Conservation (phyloP, 2,888 invertebrate genomes). For the Drosophila anceps region DNA sequence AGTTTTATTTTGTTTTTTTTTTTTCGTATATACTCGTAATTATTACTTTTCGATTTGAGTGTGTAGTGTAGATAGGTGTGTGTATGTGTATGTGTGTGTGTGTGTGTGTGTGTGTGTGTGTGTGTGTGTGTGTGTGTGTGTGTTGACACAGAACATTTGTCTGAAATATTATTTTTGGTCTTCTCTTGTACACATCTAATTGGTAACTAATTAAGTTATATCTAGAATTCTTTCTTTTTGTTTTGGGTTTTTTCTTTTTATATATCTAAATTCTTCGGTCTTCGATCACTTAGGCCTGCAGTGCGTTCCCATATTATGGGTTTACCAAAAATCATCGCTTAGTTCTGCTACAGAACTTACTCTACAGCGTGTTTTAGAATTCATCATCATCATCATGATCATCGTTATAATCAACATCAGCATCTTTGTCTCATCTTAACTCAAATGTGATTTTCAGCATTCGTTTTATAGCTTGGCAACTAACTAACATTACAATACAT, state of each 20-base stretch:
- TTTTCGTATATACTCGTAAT: slow-evolving; percentile 56
- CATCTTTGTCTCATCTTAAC: slow-evolving; percentile 28
- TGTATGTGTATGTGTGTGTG: slow-evolving; percentile 12
- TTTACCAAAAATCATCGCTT: slow-evolving; percentile 55
- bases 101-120: not conserved
- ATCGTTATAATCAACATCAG: slow-evolving; percentile 17
- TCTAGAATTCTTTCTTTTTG: slow-evolving; percentile 29
- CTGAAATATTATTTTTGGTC: slow-evolving; percentile 75
- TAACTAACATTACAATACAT: slow-evolving; percentile 64
- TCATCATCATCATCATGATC: slow-evolving; percentile 51
- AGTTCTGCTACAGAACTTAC: slow-evolving; percentile 76
- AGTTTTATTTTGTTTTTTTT: slow-evolving; percentile 12
- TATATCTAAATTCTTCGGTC: slow-evolving; percentile 66
- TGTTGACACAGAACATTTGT: slow-evolving; percentile 61
- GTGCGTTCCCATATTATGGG: slow-evolving; percentile 77
- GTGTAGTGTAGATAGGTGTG: slow-evolving; percentile 13
- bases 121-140: slow-evolving; percentile 21
- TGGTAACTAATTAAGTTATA: slow-evolving; percentile 62
- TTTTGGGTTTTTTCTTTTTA: slow-evolving; percentile 30
- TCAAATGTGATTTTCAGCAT: slow-evolving; percentile 56
- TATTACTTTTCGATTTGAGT: slow-evolving; percentile 51
- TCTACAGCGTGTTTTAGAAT: slow-evolving; percentile 49
- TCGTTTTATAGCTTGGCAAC: slow-evolving; percentile 60
- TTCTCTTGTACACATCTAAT: slow-evolving; percentile 75
- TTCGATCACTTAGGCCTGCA: slow-evolving; percentile 64